A percentile compares a stretch with the other conserved stretches of the same genome.
Conservation (phyloP, 2,113 vertebrate species). For the Spheniscus mendiculus region DNA sequence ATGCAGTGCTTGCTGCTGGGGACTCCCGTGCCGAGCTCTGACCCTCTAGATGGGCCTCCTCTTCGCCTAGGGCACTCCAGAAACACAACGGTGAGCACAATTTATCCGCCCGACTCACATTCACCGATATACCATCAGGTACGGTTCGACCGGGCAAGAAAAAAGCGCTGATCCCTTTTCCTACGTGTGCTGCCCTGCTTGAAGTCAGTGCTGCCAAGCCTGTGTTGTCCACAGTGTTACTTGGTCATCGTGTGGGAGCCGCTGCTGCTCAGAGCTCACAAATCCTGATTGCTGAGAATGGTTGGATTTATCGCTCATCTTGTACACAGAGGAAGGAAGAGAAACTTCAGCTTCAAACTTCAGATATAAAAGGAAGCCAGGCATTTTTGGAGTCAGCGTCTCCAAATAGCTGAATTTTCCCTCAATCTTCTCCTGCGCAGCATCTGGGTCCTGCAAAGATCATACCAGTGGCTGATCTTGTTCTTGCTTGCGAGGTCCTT, state of each 20-base stretch:
- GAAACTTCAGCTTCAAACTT: neutral
- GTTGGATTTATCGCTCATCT: neutral
- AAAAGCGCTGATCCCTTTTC: neutral
- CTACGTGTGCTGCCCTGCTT: fast-evolving
- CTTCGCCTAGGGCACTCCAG: neutral
- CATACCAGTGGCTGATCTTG: neutral
- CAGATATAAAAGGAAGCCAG: neutral
- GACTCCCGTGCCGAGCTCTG: neutral
- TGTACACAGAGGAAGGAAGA: neutral
- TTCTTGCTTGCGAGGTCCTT: neutral
- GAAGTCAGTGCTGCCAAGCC: neutral
- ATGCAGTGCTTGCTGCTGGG: neutral
- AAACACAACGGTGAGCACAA: neutral
- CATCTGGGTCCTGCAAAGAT: neutral
- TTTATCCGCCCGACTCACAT: fast-evolving
- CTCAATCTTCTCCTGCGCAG: neutral
- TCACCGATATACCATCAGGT: too few species aligned
- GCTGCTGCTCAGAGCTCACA: neutral
- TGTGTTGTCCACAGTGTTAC: fast-evolving
- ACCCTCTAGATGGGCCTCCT: neutral
- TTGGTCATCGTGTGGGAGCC: neutral
- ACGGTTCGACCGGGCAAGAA: fast-evolving
- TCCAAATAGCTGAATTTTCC: neutral
- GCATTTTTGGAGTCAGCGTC: neutral
- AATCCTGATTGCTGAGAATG: fast-evolving